Evolutionary conservation across 2,113 vertebrate genomes (phyloP), one percentile per base, ranked within the genome.

Genomic region (Oncorhynchus tshawytscha): DNA sequence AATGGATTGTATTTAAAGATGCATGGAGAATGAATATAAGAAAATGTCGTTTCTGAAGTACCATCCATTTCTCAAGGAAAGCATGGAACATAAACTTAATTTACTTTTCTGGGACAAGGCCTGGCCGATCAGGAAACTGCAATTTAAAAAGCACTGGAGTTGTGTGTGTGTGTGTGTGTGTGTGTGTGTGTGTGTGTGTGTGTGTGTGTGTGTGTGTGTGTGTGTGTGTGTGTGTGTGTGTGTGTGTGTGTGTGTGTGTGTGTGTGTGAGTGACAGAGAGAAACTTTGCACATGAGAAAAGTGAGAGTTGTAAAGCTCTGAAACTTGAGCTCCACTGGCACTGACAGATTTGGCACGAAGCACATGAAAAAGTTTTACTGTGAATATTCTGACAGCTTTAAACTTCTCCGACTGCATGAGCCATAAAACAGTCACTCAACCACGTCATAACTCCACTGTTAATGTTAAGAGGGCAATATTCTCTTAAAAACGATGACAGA

Each of bases 291-390:
- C 76, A 79, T 71, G 77, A 87, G 78, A 85, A 84, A 78, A 79
- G 83, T 51, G 81, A 86, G 80, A 83, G 80, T 89, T 88, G 85
- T 78, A 89, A 91, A 90, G 76, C 80, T 82, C 81, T 86, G 90
- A 90, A 82, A 85, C 62, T 76, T 74, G 74, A 91, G 81, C 76
- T 78, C 60, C 74, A n/a, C 76, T 91, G 89, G 82, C 86, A 87
- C 82, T 3, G 29, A 79, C 71, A 65, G 34, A 69, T 84, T 80
- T 87, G 87, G 88, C 84, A 81, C 66, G 24, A 12, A 77, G 31
- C 51, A 45, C 29, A 78, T 79, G 85, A 75, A 89, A 81, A 88
- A 70, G 54, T 79, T 83, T 77, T 73, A 78, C 0, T 49, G 39
- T 45, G 80, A 84, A 83, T 75, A 87, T 80, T 88, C 76, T 72